Conservation (phyloP, 2,888 invertebrate species). For the Allophyes oxyacanthae region DNA sequence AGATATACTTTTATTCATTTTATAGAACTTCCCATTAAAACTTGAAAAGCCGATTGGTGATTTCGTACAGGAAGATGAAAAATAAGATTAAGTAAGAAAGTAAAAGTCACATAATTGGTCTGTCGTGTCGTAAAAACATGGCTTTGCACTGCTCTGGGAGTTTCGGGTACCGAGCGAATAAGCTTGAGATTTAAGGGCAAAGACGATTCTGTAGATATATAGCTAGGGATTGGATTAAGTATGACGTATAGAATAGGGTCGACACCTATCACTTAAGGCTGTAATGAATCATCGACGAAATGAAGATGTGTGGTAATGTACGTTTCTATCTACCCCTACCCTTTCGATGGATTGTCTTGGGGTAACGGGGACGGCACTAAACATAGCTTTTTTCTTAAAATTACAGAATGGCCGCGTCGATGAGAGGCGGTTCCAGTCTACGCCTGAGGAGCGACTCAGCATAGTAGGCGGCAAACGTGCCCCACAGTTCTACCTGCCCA, state of each 20-base stretch:
- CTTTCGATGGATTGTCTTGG: background rate
- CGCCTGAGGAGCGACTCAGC: constrained; percentile 96
- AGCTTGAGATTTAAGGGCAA: background rate
- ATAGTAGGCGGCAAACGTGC: constrained; percentile 99
- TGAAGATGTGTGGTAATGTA: background rate
- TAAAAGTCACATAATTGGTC: too few species aligned
- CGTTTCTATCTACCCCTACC: too few species aligned
- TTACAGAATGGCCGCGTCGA: constrained; percentile 96
- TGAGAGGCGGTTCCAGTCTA: constrained; percentile 96
- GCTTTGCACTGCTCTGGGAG: too few species aligned
- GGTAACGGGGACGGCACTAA: too few species aligned
- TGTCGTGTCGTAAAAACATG: too few species aligned
- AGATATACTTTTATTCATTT: too few species aligned
- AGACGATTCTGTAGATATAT: background rate
- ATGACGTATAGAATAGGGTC: constrained; percentile 1
- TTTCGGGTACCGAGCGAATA: background rate
- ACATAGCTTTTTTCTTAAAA: background rate
- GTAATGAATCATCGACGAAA: constrained; percentile 1
- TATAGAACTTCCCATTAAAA: too few species aligned
- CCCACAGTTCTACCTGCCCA: constrained; percentile 98
- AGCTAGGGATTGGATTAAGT: constrained; percentile 1
- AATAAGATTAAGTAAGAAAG: too few species aligned
- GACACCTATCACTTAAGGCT: constrained; percentile 2
- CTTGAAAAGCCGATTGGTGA: too few species aligned
- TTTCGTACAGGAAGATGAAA: too few species aligned